Evolutionary conservation across 2,888 invertebrate genomes (phyloP), one percentile per base, ranked within the genome.

Genomic region (Zaprionus lineosus): DNA sequence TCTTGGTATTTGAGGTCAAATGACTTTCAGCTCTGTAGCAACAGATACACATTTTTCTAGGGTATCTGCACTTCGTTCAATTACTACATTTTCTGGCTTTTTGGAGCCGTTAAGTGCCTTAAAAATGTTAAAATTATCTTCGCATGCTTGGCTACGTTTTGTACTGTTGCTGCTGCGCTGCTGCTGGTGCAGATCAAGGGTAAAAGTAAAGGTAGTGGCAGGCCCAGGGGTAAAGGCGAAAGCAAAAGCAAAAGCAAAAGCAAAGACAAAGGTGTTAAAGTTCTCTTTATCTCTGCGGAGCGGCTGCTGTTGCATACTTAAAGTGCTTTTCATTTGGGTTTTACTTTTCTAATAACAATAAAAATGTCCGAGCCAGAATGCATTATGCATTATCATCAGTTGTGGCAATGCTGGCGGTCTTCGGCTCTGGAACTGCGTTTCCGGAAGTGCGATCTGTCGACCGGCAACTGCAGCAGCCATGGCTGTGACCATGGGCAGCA

Each of bases 371-470:
- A 40, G 31, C 36, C 65, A 28, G 40, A 76, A 67, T 78, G 74
- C 63, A 81, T 79, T 64, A 83, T 81, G 77, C 81, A 79, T 83
- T 70, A 83, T 76, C 83, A 83, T 79, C 67, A 62, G 57, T 39
- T 19, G 34, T 46, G 40, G 33, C 79, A 41, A 79, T 71, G 59
- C 58, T 55, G 76, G 81, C 76, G 83, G 79, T 72, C 56, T 15
- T 44, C 39, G 19, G 3, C 59, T 24, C 14, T 12, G 11, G 7
- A n/a, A n/a, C 53, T 59, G 8, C 16, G 15, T 28, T 33, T 43
- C 69, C 70, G 64, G 64, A 69, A 65, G 56, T 76, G 74, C 63
- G 31, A 61, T 46, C 73, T 70, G 50, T 9, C 47, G 63, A 57
- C 39, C 73, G 39, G 50, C 40, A 24, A 19, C 26, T 11, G 26